Conservation (phyloP, 1,140 invertebrate species). For the Pristionchus pacificus region DNA sequence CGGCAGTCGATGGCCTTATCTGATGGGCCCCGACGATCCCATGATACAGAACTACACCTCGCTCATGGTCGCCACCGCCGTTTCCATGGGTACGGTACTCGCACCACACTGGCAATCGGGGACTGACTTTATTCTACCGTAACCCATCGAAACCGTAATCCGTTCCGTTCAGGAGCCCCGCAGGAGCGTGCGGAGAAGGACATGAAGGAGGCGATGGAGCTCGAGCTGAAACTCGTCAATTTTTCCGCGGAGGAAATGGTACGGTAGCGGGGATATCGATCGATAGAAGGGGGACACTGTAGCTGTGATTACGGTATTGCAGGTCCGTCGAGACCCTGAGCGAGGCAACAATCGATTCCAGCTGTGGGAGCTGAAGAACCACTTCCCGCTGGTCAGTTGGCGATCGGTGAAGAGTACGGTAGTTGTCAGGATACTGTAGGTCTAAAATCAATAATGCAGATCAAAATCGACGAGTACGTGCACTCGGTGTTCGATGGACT, state of each 20-base stretch:
- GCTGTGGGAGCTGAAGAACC: slow-evolving; percentile 34
- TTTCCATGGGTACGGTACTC: slow-evolving; percentile 76
- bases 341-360: slow-evolving; percentile 45
- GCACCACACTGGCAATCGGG: slow-evolving; percentile 35
- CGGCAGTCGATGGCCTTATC: slow-evolving; percentile 79
- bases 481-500: slow-evolving; percentile 40
- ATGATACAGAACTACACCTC: slow-evolving; percentile 60
- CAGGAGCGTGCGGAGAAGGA: slow-evolving; percentile 69
- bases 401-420: background rate
- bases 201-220: slow-evolving; percentile 76
- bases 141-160: slow-evolving; percentile 8
- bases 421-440: background rate
- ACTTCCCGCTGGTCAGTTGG: slow-evolving; percentile 41
- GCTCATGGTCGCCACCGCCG: slow-evolving; percentile 71
- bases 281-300: too few relatives aligned
- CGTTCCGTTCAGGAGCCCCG: slow-evolving; percentile 64
- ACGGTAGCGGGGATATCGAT: too few relatives aligned
- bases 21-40: slow-evolving; percentile 61
- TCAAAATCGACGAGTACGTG: slow-evolving; percentile 44
- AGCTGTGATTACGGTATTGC: too few relatives aligned
- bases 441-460: slow-evolving; percentile 27
- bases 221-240: slow-evolving; percentile 88
- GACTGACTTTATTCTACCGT: background rate
- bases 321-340: slow-evolving; percentile 46
- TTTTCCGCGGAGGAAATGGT: slow-evolving; percentile 48